Percentiles rank a stretch among this genome's conserved stretches.
Evolutionary conservation across 2,888 invertebrate genomes (phyloP).

Genomic region (Scaptodrosophila latifasciaeformis): DNA sequence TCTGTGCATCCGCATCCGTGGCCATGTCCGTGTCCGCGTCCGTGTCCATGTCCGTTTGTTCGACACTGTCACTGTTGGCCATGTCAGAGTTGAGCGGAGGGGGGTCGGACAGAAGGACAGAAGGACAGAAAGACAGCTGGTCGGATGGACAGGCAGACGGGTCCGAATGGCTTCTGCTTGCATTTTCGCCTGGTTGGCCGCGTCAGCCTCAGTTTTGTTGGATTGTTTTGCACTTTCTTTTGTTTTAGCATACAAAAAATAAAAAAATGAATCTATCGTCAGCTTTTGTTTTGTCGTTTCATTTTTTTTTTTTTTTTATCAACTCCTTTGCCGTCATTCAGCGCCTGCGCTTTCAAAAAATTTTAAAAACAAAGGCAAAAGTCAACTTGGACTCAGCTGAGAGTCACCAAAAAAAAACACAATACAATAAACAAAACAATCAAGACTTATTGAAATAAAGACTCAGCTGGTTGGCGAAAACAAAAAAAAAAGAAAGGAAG

Average conservation of each 20-base stretch:
- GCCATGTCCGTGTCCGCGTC: too few relatives aligned
- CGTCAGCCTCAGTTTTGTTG: slow-evolving; percentile 19
- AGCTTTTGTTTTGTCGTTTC: slow-evolving; percentile 30
- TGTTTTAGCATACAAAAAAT: slow-evolving; percentile 67
- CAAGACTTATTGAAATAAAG: too few relatives aligned
- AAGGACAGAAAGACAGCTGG: slow-evolving; percentile 30
- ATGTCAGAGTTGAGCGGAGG: slow-evolving; percentile 17
- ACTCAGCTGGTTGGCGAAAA: background rate
- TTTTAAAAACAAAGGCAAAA: background rate
- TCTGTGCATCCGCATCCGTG: slow-evolving; percentile 49
- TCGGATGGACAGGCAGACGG: slow-evolving; percentile 23
- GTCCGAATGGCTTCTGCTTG: slow-evolving; percentile 28
- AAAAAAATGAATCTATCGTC: too few relatives aligned
- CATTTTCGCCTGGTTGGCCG: slow-evolving; percentile 15
- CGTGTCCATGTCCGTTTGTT: slow-evolving; percentile 35
- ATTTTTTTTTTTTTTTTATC: slow-evolving; percentile 38
- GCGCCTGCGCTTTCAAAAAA: slow-evolving; percentile 2
- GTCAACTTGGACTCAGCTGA: too few relatives aligned
- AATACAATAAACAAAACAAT: slow-evolving; percentile 1
- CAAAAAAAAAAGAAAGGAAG: slow-evolving; percentile 4
- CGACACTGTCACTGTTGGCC: slow-evolving; percentile 21
- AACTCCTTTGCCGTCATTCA: slow-evolving; percentile 7
- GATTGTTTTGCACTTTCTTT: slow-evolving; percentile 68
- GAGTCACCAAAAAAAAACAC: background rate
- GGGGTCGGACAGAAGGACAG: slow-evolving; percentile 23